These are phyloP conservation scores for Pheosia tremula DNA, from an alignment of 2,888 invertebrate genomes.

Conservation along the genomic window DNA sequence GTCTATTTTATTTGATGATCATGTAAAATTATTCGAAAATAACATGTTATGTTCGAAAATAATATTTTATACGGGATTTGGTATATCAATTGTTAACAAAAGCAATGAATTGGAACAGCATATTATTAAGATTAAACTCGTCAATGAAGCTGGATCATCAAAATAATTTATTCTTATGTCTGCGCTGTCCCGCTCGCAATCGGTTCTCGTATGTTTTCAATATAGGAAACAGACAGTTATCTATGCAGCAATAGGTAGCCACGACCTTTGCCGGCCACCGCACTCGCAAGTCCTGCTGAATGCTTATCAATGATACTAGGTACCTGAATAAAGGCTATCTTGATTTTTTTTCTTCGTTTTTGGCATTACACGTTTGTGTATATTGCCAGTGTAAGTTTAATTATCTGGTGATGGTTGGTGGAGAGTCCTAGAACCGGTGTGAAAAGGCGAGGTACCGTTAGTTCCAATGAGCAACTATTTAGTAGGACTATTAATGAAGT, in stretches of 20 bases:
- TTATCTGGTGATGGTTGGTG: too few relatives aligned
- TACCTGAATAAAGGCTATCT: background rate
- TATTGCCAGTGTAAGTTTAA: too few relatives aligned
- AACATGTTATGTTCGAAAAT: background rate
- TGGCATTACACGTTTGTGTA: too few relatives aligned
- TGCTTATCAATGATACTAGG: slow-evolving; percentile 22
- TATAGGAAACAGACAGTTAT: slow-evolving; percentile 51
- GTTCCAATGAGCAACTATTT: too few relatives aligned
- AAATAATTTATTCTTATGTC: background rate
- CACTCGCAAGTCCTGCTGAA: slow-evolving; percentile 19
- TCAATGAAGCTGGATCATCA: background rate
- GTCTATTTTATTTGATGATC: slow-evolving; percentile 16
- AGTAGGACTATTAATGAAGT: too few relatives aligned
- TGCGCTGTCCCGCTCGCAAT: background rate
- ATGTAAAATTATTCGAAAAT: slow-evolving; percentile 6
- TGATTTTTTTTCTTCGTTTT: too few relatives aligned
- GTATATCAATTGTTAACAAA: background rate
- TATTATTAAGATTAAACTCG: background rate
- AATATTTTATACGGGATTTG: background rate
- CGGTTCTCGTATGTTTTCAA: slow-evolving; percentile 27
- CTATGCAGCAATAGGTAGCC: slow-evolving; percentile 29
- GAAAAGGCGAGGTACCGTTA: too few relatives aligned
- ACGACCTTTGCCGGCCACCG: slow-evolving; percentile 31
- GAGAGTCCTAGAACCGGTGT: too few relatives aligned
- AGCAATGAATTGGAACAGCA: background rate